Evolutionary conservation across 2,797 vertebrate genomes (phyloP).

Genomic region (Squalus acanthias): DNA sequence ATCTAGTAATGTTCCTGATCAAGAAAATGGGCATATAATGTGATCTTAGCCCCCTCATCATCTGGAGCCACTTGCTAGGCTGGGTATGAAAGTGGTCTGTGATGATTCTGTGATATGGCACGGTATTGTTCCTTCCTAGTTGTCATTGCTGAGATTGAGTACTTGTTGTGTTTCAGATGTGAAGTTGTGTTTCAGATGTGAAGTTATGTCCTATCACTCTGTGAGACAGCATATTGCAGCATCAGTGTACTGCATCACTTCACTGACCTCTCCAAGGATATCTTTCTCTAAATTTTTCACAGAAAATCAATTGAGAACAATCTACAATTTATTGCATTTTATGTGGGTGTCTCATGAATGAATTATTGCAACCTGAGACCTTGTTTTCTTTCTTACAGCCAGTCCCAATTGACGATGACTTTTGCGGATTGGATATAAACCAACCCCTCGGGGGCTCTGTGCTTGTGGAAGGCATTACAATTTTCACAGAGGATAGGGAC

Average conservation of each 20-base stretch:
- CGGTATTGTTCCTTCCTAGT: background rate
- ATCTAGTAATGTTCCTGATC: background rate
- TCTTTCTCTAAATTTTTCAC: background rate
- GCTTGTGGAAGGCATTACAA: constrained; percentile 80
- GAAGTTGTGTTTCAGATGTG: background rate
- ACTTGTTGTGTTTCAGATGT: background rate
- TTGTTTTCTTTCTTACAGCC: constrained; percentile 63
- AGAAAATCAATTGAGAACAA: background rate
- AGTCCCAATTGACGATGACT: constrained; percentile 93
- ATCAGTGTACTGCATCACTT: background rate
- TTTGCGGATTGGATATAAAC: constrained; percentile 98
- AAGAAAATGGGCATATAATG: background rate
- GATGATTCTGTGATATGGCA: background rate
- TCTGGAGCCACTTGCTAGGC: background rate
- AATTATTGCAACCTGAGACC: background rate
- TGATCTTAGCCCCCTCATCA: background rate
- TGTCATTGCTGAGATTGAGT: background rate
- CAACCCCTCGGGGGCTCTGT: constrained; percentile 89
- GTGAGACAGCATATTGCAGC: background rate
- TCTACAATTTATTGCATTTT: background rate
- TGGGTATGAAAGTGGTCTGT: background rate
- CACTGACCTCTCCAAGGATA: background rate
- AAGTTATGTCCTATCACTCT: background rate
- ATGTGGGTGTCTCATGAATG: background rate
- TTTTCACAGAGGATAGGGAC: constrained; percentile 86